Conservation (phyloP, 2,113 vertebrate genomes). For the Psammodynastes pulverulentus region DNA sequence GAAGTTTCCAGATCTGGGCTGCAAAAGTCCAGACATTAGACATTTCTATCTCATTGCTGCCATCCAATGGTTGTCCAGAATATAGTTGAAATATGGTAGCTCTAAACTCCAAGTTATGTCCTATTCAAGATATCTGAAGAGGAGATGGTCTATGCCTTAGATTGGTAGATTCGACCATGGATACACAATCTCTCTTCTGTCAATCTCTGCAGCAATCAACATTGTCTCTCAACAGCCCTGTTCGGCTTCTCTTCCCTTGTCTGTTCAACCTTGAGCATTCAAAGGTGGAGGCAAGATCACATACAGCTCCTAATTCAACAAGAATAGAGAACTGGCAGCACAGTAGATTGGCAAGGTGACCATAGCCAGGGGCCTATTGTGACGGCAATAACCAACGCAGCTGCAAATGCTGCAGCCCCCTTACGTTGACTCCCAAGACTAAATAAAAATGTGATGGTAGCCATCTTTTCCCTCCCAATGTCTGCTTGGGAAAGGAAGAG, state of each 20-base stretch:
- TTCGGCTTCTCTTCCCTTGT: not conserved
- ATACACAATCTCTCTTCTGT: not conserved
- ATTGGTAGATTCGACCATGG: too few species aligned
- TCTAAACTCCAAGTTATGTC: not conserved
- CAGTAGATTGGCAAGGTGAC: not conserved
- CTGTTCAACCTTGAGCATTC: not conserved
- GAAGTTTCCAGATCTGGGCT: too few species aligned
- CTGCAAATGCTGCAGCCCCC: not conserved
- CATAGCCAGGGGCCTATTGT: not conserved
- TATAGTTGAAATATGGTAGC: not conserved
- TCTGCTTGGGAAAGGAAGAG: not conserved
- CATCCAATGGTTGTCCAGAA: not conserved
- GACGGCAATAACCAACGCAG: not conserved
- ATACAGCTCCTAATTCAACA: not conserved
- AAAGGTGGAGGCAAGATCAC: not conserved
- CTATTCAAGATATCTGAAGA: not conserved
- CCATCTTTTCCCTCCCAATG: not conserved
- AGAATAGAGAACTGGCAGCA: not conserved
- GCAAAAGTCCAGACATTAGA: too few species aligned
- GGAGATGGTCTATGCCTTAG: not conserved
- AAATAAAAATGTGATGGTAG: not conserved
- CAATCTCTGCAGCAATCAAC: not conserved
- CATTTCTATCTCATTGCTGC: not conserved
- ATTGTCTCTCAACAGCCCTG: not conserved
- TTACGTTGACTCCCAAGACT: not conserved